phyloP scores from a whole-genome alignment of 2,797 vertebrate genomes.

The Mus minutoides region DNA sequence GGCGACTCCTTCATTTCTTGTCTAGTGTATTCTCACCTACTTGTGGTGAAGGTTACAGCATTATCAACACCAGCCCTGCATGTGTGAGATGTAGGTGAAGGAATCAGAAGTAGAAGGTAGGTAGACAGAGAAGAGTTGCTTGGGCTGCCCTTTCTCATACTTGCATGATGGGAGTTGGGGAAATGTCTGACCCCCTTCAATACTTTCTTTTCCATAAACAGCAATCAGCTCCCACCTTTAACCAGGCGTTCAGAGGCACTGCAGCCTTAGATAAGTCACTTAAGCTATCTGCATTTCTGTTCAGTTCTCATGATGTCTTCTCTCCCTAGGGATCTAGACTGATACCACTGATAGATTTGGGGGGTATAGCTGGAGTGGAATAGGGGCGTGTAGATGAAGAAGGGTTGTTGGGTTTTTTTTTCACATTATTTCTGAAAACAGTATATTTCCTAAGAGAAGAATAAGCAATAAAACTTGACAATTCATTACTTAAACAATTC shows the following conservation, averaged over 20 bases:
- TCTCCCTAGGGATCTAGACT: neutral
- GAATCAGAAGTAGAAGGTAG: neutral
- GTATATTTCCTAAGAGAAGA: slow-evolving; percentile 38
- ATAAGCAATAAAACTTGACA: neutral
- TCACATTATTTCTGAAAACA: slow-evolving; percentile 47
- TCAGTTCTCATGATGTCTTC: slow-evolving; percentile 17
- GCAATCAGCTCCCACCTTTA: neutral
- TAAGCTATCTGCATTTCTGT: neutral
- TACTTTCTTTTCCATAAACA: slow-evolving; percentile 26
- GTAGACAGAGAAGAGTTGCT: neutral
- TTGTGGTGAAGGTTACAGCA: neutral
- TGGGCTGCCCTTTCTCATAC: neutral
- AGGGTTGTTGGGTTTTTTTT: neutral
- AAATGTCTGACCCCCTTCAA: neutral
- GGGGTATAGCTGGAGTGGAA: neutral
- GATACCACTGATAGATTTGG: neutral
- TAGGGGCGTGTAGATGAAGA: neutral
- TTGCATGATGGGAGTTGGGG: neutral
- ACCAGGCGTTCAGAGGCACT: neutral
- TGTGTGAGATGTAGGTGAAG: neutral
- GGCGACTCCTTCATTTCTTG: slow-evolving; percentile 1
- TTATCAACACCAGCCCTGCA: neutral
- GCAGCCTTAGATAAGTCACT: neutral
- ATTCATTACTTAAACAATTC: slow-evolving; percentile 37
- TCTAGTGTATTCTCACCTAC: neutral